These are phyloP conservation scores for Bagarius yarrelli DNA, from an alignment of 2,113 vertebrate species.

Conservation along the genomic window DNA sequence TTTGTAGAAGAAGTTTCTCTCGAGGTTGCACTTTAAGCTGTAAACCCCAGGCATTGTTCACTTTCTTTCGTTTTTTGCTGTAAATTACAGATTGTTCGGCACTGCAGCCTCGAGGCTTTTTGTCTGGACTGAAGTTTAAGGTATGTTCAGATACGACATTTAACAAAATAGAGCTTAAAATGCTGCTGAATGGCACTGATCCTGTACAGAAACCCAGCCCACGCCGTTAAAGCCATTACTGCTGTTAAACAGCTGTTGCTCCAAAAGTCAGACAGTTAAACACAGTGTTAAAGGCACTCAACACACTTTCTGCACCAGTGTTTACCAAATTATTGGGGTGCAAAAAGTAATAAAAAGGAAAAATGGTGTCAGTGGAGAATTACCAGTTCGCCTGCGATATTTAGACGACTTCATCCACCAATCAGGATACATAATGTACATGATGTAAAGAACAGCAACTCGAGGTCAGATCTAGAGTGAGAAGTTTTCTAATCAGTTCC, in stretches of 20 bases:
- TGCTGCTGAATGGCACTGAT: background rate
- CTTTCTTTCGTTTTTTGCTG: background rate
- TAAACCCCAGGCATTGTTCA: too few species aligned
- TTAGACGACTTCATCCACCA: too few species aligned
- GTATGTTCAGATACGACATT: background rate
- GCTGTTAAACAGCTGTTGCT: background rate
- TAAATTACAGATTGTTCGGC: background rate
- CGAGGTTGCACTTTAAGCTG: background rate
- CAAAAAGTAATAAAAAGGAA: background rate
- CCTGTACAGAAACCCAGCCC: background rate
- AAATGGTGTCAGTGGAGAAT: too few species aligned
- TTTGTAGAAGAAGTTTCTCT: background rate
- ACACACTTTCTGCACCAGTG: background rate
- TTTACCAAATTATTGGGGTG: background rate
- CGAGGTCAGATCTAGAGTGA: background rate
- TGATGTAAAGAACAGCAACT: too few species aligned
- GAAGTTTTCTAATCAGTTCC: background rate
- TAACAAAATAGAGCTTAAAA: constrained; percentile 11
- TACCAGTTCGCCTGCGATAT: too few species aligned
- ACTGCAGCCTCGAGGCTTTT: background rate
- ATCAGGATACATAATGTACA: background rate
- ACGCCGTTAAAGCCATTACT: background rate
- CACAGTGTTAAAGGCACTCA: background rate
- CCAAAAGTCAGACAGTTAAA: background rate
- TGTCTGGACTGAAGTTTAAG: background rate